Evolutionary conservation across 2,888 invertebrate genomes (phyloP), one percentile per base, ranked within the genome.

Genomic region (Sceliomorpha sp.): DNA sequence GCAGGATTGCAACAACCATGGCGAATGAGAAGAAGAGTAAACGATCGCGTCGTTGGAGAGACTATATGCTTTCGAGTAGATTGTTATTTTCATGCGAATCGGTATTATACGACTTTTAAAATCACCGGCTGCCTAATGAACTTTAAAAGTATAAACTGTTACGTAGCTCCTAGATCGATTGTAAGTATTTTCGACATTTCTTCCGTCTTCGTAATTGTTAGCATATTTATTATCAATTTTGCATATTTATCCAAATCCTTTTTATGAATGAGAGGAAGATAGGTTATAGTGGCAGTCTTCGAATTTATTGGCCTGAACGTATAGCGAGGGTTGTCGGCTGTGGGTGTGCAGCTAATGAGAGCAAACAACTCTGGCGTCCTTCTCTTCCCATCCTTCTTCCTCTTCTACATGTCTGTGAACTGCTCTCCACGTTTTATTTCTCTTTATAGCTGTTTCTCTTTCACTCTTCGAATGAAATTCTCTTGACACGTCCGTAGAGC

Each of bases 261-360:
- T 20, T 20, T 2, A 20, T 20, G 20, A 2, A 20, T 20, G n/a
- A 20, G 20, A 5, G 2, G 5, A 20, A 20, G 20, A 5, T 34
- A 50, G 58, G 59, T 64, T 56, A 60, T 64, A 36, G 47, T 13
- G 64, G 56, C 56, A 29, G 39, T 44, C 48, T 68, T 63, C 37
- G 37, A 72, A 68, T 64, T 68, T 68, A 60, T 71, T 68, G 64
- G 68, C 44, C 39, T 44, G 29, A 63, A 40, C 58, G 68, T 60
- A 31, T 39, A 63, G 62, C 60, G 71, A 67, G 70, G 68, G 70
- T 74, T 75, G 80, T 75, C 75, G 71, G 75, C 70, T 75, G 74
- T 68, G 67, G 73, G 73, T 75, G 72, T 60, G 68, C 72, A 73
- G 77, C 75, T 77, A 78, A 76, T 77, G 75, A 75, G 77, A 75